A percentile compares a stretch with the other conserved stretches of the same genome.
These are phyloP conservation scores for Zosterops pallidus DNA, from an alignment of 2,113 vertebrate genomes.

Conservation along the genomic window DNA sequence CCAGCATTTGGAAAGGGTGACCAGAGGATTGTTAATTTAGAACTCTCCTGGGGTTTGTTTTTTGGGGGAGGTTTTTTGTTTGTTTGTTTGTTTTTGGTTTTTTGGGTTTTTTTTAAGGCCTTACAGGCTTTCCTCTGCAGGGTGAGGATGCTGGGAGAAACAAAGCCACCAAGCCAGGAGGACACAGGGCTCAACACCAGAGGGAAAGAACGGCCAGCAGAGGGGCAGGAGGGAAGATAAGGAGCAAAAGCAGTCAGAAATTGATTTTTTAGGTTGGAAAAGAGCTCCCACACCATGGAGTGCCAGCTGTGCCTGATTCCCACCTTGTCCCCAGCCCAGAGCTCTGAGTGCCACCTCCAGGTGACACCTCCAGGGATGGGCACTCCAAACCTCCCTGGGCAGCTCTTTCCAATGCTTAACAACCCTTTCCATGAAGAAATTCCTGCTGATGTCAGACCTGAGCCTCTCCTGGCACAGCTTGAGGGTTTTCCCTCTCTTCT, in stretches of 20 bases:
- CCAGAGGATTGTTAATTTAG: not conserved
- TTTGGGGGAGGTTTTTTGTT: too few species aligned
- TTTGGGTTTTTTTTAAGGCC: not conserved
- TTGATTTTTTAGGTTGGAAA: not conserved
- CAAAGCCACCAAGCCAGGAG: not conserved
- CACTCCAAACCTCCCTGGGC: not conserved
- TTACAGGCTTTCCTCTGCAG: not conserved
- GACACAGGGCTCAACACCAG: not conserved
- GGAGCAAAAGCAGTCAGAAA: not conserved
- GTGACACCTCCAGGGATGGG: not conserved
- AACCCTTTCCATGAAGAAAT: not conserved
- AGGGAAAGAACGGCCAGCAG: not conserved
- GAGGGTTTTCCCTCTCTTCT: not conserved
- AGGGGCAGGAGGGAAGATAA: not conserved
- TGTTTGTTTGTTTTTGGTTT: not conserved
- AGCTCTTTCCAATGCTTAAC: accelerated
- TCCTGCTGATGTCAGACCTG: accelerated
- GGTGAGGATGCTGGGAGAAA: not conserved
- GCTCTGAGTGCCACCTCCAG: not conserved
- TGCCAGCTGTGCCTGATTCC: accelerated
- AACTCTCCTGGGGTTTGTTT: not conserved
- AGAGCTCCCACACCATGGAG: accelerated
- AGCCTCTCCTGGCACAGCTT: not conserved
- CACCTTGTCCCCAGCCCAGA: not conserved
- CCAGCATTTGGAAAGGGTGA: not conserved